Evolutionary conservation across 2,888 invertebrate species (phyloP).

Genomic region (Melikaiella ostensackeni): DNA sequence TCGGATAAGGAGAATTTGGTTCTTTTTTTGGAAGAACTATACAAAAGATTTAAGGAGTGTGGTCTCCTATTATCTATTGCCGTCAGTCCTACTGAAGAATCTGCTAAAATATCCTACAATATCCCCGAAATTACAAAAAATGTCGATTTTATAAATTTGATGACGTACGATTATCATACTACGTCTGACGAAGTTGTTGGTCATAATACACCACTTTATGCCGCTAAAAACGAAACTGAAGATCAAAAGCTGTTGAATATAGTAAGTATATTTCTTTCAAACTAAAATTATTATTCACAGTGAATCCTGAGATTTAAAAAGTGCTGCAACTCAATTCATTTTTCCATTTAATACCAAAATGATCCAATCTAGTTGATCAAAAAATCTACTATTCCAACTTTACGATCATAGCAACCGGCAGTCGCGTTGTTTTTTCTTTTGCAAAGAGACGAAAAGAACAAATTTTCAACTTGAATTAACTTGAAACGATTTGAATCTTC

Average conservation of each 20-base stretch:
- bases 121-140: constrained; percentile 80
- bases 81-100: constrained; percentile 79
- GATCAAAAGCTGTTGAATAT: constrained; percentile 72
- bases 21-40: constrained; percentile 79
- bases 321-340: too few relatives aligned
- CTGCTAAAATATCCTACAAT: constrained; percentile 80
- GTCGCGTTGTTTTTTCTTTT: too few relatives aligned
- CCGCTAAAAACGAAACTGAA: constrained; percentile 63
- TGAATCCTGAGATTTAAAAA: too few relatives aligned
- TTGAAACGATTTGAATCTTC: too few relatives aligned
- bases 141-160: constrained; percentile 83
- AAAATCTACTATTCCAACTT: too few relatives aligned
- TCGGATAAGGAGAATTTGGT: constrained; percentile 79
- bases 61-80: constrained; percentile 67
- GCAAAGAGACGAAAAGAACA: too few relatives aligned
- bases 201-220: constrained; percentile 83
- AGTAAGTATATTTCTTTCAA: constrained; percentile 70
- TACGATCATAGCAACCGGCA: too few relatives aligned
- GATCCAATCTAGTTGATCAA: too few relatives aligned
- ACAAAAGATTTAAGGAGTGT: constrained; percentile 78
- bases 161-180: constrained; percentile 87
- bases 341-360: too few relatives aligned
- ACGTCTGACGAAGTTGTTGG: constrained; percentile 81
- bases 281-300: too few relatives aligned
- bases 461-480: too few relatives aligned